Evolutionary conservation across 1,140 invertebrate species (phyloP).

Genomic region (Alviniconcha marisindica): DNA sequence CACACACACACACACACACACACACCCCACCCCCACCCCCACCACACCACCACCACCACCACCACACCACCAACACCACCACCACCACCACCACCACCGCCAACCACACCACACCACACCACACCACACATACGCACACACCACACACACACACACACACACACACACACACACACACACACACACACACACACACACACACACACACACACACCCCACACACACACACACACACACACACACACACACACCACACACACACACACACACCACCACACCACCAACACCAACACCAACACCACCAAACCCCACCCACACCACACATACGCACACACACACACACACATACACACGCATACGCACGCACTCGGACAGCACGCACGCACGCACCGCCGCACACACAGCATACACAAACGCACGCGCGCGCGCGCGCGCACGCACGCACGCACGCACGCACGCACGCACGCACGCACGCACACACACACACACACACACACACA

Average conservation of each 20-base stretch:
- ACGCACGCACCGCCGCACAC: neutral
- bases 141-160: too few relatives aligned
- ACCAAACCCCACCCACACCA: neutral
- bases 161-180: too few relatives aligned
- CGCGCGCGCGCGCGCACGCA: neutral
- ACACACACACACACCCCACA: neutral
- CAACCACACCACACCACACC: too few relatives aligned
- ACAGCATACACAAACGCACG: neutral
- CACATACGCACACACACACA: neutral
- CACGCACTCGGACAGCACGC: too few relatives aligned
- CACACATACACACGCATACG: neutral
- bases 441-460: neutral
- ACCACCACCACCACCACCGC: too few relatives aligned
- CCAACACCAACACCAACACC: too few relatives aligned
- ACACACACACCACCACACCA: neutral
- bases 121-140: too few relatives aligned
- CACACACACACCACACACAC: neutral
- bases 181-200: neutral
- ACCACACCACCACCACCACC: too few relatives aligned
- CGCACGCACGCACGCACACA: neutral
- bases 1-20: neutral
- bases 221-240: neutral
- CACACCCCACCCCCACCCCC: too few relatives aligned
- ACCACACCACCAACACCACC: too few relatives aligned
- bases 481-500: conserved; percentile 20